Conservation (phyloP, 2,113 vertebrate genomes). For the Mustelus asterias region DNA sequence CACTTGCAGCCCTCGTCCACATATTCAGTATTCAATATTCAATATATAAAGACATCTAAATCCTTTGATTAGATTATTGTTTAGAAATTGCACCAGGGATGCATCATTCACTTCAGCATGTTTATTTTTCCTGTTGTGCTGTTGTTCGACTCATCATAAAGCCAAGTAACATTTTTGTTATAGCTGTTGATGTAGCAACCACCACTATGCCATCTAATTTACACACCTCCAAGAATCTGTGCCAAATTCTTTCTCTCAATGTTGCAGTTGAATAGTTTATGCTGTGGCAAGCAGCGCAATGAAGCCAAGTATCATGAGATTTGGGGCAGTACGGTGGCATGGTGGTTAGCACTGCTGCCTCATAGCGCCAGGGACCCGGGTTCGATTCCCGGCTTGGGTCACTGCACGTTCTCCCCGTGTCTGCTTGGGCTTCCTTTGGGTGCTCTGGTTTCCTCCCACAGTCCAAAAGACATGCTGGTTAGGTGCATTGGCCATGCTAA, state of each 20-base stretch:
- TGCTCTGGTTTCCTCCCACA: too few relatives aligned
- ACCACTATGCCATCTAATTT: background rate
- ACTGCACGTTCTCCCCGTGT: too few relatives aligned
- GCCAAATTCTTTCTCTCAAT: background rate
- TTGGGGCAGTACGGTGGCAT: too few relatives aligned
- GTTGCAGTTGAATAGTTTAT: background rate
- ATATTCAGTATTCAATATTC: conserved; percentile 5
- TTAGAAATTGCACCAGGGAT: background rate
- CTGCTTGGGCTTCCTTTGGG: too few relatives aligned
- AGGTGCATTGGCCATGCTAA: too few relatives aligned
- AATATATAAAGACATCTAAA: too few relatives aligned
- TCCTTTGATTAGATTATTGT: background rate
- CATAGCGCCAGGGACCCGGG: too few relatives aligned
- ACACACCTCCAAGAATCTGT: background rate
- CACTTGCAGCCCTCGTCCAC: background rate
- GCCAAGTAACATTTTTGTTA: background rate
- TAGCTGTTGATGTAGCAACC: background rate
- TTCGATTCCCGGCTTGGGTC: too few relatives aligned
- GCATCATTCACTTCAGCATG: background rate
- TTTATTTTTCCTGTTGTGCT: background rate
- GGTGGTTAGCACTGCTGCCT: too few relatives aligned
- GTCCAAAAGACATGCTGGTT: too few relatives aligned
- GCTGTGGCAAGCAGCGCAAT: background rate
- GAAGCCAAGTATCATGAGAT: background rate
- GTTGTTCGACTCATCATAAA: background rate